Base-by-base conservation (phyloP, 2,888 invertebrate species). In the Margaritifera margaritifera region DNA sequence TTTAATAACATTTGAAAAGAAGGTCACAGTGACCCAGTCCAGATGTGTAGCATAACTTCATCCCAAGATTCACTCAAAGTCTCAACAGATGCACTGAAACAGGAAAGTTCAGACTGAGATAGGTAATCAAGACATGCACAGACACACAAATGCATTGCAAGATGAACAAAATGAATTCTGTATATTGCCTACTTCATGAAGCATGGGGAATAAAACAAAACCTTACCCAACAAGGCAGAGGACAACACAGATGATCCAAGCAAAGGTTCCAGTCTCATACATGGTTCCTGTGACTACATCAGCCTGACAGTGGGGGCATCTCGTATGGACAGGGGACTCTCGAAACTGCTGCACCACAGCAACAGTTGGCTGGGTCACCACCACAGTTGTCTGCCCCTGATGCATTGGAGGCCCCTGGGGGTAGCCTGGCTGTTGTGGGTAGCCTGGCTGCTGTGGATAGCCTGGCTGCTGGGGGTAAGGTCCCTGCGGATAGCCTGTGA, bases 171-270 rank as follows among this genome's bases (percentile, higher is more conserved):
- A 42, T 11, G 0, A 11, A 11, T 42, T 42, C 6, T 31, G 8
- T 42, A 11, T 42, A 42, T 42, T 42, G 42, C 42, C 11, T 11
- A 42, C 42, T 42, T 42, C 11, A 42, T 42, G 11, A 42, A 42
- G 42, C 42, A 42, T 42, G 42, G 42, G 11, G 42, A 42, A 42
- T 42, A 42, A 11, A 42, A 42, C 11, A 42, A 42, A 42, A 11
- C 78, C 86, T 69, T 79, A 88, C 88, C 87, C 88, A 70, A 88
- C 75, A n/a, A 87, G 64, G 70, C 85, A 87, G 53, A 88, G 78
- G 25, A 86, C 80, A 42, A 81, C 74, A 67, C 87, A 88, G 54
- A 86, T 72, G 50, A 89, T 75, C 86, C 87, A 89, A 20, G 87
- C 81, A 66, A 88, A 83, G 15, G 84, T 84, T 18, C 88, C 88